These are phyloP conservation scores for Aleiodes leptofemur DNA, from an alignment of 2,888 invertebrate species.

Conservation along the genomic window DNA sequence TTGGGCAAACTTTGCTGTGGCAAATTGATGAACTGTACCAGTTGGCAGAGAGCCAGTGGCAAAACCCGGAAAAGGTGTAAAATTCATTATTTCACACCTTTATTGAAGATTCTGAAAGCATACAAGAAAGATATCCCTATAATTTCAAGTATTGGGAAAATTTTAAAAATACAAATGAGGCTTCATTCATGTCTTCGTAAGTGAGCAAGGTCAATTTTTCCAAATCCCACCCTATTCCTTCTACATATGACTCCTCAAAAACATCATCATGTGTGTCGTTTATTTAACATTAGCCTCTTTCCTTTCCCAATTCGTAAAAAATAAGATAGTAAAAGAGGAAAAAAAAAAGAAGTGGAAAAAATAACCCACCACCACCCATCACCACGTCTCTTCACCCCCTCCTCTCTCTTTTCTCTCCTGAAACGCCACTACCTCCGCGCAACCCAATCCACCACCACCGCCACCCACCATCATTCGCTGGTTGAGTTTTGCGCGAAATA, in stretches of 20 bases:
- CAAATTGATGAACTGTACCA: conserved; percentile 79
- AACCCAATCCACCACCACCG: conserved; percentile 66
- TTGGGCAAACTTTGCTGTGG: conserved; percentile 83
- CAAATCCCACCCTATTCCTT: neutral
- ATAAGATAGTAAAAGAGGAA: neutral
- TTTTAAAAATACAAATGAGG: no score
- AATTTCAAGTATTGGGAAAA: neutral
- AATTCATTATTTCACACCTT: conserved; percentile 81
- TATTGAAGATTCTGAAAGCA: conserved; percentile 54
- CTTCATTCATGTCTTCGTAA: no score
- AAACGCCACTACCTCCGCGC: conserved; percentile 27
- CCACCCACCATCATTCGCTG: conserved; percentile 75
- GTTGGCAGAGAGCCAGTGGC: conserved; percentile 80
- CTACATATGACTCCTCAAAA: neutral
- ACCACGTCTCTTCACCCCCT: conserved; percentile 70
- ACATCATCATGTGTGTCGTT: neutral
- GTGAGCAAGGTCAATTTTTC: neutral
- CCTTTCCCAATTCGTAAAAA: neutral
- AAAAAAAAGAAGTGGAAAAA: neutral
- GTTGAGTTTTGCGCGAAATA: conserved; percentile 50
- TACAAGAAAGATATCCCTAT: conserved; percentile 34
- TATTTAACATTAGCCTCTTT: neutral
- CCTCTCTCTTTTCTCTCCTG: conserved; percentile 69
- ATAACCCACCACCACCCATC: conserved; percentile 66
- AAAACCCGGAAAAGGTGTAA: conserved; percentile 83